Base-by-base conservation (phyloP, 2,888 invertebrate species). In the Xestia sexstrigata region DNA sequence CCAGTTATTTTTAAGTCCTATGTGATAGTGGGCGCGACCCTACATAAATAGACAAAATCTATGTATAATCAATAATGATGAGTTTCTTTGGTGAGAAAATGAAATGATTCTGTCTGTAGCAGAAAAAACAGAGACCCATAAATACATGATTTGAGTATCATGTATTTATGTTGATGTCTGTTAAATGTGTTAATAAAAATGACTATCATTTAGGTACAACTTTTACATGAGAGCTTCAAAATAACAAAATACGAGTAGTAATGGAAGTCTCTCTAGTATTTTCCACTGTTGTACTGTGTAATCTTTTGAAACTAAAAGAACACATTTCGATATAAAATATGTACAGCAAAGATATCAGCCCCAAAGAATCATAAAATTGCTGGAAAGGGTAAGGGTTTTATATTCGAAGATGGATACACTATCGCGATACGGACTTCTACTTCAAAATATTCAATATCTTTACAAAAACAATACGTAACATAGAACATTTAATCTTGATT, bases 381-480 rank as follows among this genome's bases (percentile, higher is more conserved):
- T 65, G 60, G 55, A 47, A 60, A 83, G 52, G 71, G 68, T 67
- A 78, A 67, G 23, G 72, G 65, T 83, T 83, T 82, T 82, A 83
- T 82, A 68, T 55, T 71, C 70, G 63, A 83, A 74, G 79, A 74
- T 82, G 63, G 71, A 83, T 75, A 47, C 65, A 13, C 52, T 35
- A 82, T 73, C 62, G 60, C 62, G 73, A 79, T 83, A 72, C 49
- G 13, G 8, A 13, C 52, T 42, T 69, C 71, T 26, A 49, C 72
- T 69, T n/a, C 63, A 49, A 83, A 82, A 83, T 82, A 82, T 83
- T 83, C 84, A 83, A 82, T 82, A 83, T 69, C 52, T 68, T 47
- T 39, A 47, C 52, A 79, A 63, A 65, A 79, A 71, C 49, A 83
- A 74, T 45, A 49, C 39, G 13, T 63, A 47, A 17, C 20, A 42